phyloP scores from a whole-genome alignment of 2,888 invertebrate genomes.

The Gymnoscelis rufifasciata region DNA sequence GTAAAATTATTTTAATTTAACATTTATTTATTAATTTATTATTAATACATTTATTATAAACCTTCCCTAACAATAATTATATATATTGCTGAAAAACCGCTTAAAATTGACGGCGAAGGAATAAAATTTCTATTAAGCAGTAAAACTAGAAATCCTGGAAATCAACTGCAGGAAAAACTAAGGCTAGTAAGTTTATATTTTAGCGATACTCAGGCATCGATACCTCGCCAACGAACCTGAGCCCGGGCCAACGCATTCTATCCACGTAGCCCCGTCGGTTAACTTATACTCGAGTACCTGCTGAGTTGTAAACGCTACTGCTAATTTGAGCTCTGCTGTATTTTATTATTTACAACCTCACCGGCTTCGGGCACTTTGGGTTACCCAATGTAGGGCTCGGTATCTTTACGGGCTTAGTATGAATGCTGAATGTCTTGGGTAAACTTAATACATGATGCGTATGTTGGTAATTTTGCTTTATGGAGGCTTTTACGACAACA shows the following conservation, averaged over 20 bases:
- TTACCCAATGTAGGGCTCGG: neutral
- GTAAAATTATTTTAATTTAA: too few species aligned
- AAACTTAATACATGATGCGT: neutral
- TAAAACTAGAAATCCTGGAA: too few species aligned
- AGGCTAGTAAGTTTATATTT: too few species aligned
- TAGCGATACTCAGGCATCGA: too few species aligned
- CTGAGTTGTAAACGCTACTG: constrained; percentile 32
- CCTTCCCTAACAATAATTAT: too few species aligned
- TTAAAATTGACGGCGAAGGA: too few species aligned
- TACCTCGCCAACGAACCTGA: constrained; percentile 10
- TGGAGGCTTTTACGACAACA: constrained; percentile 2
- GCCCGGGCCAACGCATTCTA: constrained; percentile 25
- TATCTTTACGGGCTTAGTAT: neutral
- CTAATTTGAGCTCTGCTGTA: constrained; percentile 29
- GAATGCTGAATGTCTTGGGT: constrained; percentile 2
- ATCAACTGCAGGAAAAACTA: too few species aligned
- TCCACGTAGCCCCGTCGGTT: constrained; percentile 31
- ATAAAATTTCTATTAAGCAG: too few species aligned
- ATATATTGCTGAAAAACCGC: too few species aligned
- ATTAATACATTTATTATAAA: too few species aligned
- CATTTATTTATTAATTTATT: too few species aligned
- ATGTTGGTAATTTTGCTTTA: constrained; percentile 5
- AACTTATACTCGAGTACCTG: constrained; percentile 32
- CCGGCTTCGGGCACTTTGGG: neutral
- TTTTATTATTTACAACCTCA: constrained; percentile 14